Evolutionary conservation across 1,140 invertebrate species (phyloP), one percentile per base, ranked within the genome.

Genomic region (Steinernema khuongi): DNA sequence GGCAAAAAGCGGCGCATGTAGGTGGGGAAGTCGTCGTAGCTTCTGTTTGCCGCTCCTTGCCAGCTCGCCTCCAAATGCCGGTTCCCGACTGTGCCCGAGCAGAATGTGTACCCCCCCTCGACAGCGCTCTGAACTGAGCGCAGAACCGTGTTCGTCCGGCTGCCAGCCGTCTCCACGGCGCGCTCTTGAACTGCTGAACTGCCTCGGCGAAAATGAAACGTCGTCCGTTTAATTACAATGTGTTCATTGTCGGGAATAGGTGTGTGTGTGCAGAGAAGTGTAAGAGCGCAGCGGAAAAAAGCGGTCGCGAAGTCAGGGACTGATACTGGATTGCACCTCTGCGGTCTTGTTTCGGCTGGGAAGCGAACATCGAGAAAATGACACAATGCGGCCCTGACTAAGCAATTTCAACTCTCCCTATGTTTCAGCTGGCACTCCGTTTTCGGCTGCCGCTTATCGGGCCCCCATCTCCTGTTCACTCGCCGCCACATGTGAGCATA

Each of bases 1-100:
- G 50, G 50, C 22, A 60, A 60, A 60, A 60, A 60, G 36, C 36
- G 36, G n/a, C n/a, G n/a, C n/a, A n/a, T n/a, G n/a, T n/a, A n/a
- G n/a, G n/a, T n/a, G n/a, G n/a, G n/a, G n/a, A n/a, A n/a, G n/a
- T n/a, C n/a, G n/a, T n/a, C 50, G 50, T 60, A 60, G 26, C 26
- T 22, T 60, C 50, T 60, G 26, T 60, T 11, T 60, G 50, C 50
- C 19, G 50, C 14, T 26, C 4, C 14, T 14, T 60, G n/a, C n/a
- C n/a, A n/a, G n/a, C n/a, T n/a, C n/a, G n/a, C n/a, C n/a, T n/a
- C n/a, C n/a, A n/a, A n/a, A n/a, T n/a, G n/a, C n/a, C n/a, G n/a
- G n/a, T n/a, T n/a, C n/a, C n/a, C n/a, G n/a, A n/a, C n/a, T n/a
- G n/a, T n/a, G n/a, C n/a, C n/a, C n/a, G n/a, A n/a, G n/a, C n/a